Evolutionary conservation across 2,888 invertebrate genomes (phyloP).

Genomic region (Dicyrtoma fusca): DNA sequence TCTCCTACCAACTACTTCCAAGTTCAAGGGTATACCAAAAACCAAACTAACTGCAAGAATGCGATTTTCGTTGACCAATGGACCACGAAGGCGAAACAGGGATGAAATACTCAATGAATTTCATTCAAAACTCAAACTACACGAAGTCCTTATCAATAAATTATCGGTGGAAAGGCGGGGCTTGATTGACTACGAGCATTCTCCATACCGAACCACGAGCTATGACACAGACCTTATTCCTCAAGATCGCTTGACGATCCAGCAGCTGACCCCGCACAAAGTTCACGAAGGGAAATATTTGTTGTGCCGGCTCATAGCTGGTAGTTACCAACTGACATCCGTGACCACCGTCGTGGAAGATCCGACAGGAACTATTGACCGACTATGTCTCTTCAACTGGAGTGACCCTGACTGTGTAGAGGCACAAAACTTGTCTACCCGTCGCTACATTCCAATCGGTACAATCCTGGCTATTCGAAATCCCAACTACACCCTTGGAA

Average conservation of each 20-base stretch:
- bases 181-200: conserved; percentile 23
- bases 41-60: no score
- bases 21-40: no score
- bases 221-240: conserved; percentile 5
- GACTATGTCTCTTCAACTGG: conserved; percentile 13
- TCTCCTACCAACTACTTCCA: no score
- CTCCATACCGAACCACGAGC: not conserved
- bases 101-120: conserved; percentile 1
- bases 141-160: not conserved
- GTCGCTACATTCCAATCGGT: conserved; percentile 23
- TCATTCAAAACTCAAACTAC: not conserved
- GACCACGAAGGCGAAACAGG: not conserved
- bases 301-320: conserved; percentile 18
- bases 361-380: conserved; percentile 10
- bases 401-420: conserved; percentile 1
- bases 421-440: conserved; percentile 15
- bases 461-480: conserved; percentile 23
- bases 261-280: not conserved
- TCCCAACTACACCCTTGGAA: conserved; percentile 5
- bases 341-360: conserved; percentile 20
- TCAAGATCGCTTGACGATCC: not conserved
- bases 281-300: conserved; percentile 6
- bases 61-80: no score
- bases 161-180: conserved; percentile 11
- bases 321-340: conserved; percentile 17